Evolutionary conservation across 2,113 vertebrate species (phyloP).

Genomic region (Canis aureus): DNA sequence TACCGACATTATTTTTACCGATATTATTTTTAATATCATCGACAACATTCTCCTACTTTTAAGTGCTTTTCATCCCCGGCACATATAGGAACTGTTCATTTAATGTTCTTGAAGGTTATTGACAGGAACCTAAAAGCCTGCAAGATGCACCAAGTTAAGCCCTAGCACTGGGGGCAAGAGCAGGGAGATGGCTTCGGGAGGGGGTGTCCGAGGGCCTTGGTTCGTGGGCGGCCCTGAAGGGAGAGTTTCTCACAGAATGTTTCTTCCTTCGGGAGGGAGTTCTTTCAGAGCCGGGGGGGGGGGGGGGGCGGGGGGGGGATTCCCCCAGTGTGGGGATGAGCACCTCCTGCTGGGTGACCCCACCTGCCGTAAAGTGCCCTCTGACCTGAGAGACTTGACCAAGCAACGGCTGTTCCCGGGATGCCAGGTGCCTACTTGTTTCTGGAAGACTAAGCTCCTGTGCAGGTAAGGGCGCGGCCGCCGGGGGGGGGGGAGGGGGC

Average conservation of each 20-base stretch:
- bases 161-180: neutral
- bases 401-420: neutral
- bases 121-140: neutral
- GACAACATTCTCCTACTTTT: neutral
- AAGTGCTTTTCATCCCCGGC: neutral
- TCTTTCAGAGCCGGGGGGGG: neutral
- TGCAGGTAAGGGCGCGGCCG: neutral
- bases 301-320: too few species aligned
- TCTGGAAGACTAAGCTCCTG: neutral
- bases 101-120: neutral
- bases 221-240: neutral
- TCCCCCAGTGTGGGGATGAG: fast-evolving
- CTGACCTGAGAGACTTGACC: neutral
- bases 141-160: neutral
- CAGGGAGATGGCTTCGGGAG: neutral
- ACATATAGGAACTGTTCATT: neutral
- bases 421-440: neutral
- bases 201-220: neutral
- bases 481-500: neutral
- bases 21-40: neutral
- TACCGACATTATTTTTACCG: neutral
- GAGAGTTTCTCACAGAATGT: neutral
- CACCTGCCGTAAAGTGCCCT: neutral
- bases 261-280: neutral
- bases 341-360: neutral